A percentile compares a stretch with the other conserved stretches of the same genome.
phyloP scores from a whole-genome alignment of 1,140 invertebrate species.

The Paraescarpia echinospica region DNA sequence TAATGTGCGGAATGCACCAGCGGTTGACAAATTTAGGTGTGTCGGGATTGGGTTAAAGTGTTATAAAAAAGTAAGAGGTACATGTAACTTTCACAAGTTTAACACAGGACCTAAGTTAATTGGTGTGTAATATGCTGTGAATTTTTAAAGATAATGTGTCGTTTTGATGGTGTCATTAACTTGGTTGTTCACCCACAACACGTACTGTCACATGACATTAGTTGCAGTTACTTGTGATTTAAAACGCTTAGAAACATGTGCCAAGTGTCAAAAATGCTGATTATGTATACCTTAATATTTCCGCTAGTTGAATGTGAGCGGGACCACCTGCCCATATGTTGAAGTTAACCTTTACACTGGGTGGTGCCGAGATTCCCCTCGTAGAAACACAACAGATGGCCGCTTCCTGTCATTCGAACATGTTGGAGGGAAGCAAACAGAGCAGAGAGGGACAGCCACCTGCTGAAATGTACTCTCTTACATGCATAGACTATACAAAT shows the following conservation, averaged over 20 bases:
- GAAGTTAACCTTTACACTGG: neutral
- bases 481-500: neutral
- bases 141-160: neutral
- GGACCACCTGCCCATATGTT: slow-evolving; percentile 3
- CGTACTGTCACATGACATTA: neutral
- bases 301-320: neutral
- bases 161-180: neutral
- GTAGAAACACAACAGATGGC: neutral
- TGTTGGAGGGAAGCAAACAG: neutral
- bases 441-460: neutral
- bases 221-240: neutral
- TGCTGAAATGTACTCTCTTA: neutral
- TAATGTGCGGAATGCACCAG: neutral
- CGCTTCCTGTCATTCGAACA: neutral
- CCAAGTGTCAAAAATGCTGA: neutral
- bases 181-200: neutral
- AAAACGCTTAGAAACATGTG: neutral
- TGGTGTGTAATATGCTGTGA: neutral
- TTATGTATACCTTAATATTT: neutral
- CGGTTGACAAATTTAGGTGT: neutral
- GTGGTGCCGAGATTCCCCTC: neutral
- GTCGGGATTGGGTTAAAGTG: neutral
- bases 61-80: too few relatives aligned
- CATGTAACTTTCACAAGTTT: neutral
- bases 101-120: neutral